Percentiles rank a stretch among this genome's conserved stretches.
These are phyloP conservation scores for Frieseomelitta varia DNA, from an alignment of 1,140 invertebrate species.

Conservation along the genomic window DNA sequence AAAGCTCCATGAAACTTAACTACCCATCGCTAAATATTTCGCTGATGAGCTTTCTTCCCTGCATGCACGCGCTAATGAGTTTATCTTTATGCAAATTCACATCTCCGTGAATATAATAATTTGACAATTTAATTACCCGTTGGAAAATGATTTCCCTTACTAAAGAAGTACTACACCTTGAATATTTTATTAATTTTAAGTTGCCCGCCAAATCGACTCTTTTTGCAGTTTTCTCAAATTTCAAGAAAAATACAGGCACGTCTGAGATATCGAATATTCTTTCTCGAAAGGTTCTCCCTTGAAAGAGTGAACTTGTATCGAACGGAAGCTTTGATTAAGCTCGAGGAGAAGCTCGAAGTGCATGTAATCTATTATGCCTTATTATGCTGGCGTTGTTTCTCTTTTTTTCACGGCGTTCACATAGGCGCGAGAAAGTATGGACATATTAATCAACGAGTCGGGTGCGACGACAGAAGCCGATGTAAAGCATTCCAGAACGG, in stretches of 20 bases:
- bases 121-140: no score
- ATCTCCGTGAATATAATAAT: not conserved
- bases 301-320: not conserved
- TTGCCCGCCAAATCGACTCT: no score
- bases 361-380: not conserved
- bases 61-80: no score
- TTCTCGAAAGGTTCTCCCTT: no score
- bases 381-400: not conserved
- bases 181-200: not conserved
- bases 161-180: not conserved
- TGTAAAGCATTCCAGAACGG: conserved; percentile 52
- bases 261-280: not conserved
- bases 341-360: no score
- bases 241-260: not conserved
- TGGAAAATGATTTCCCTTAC: not conserved
- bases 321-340: not conserved
- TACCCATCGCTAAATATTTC: not conserved
- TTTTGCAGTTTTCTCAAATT: no score
- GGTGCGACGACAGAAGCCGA: conserved; percentile 23
- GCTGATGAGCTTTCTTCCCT: not conserved
- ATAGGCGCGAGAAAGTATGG: not conserved
- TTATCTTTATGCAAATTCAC: not conserved
- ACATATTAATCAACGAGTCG: conserved; percentile 34
- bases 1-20: not conserved
- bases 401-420: not conserved